A percentile compares a stretch with the other conserved stretches of the same genome.
Conservation (phyloP, 1,140 invertebrate genomes). For the Brachionus sp. region DNA sequence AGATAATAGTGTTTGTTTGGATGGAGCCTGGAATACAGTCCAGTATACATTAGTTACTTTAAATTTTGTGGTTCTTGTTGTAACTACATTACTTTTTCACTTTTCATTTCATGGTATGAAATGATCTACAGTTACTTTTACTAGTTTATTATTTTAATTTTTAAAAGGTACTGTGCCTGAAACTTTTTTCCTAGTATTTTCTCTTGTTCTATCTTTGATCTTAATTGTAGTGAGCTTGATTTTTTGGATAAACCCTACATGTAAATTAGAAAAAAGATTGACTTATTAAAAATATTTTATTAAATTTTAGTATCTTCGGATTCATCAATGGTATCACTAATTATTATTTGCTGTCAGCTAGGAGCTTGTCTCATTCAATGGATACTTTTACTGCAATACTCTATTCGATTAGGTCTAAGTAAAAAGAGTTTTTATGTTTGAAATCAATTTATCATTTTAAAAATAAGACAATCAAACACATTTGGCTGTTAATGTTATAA, state of each 20-base stretch:
- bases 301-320: constrained; percentile 2
- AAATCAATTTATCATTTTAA: neutral
- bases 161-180: constrained; percentile 16
- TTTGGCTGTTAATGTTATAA: constrained; percentile 15
- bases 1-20: constrained; percentile 1
- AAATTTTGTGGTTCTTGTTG: constrained; percentile 1
- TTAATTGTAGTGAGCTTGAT: constrained; percentile 5
- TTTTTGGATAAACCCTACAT: constrained; percentile 30
- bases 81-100: constrained; percentile 20
- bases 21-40: constrained; percentile 2
- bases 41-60: constrained; percentile 39
- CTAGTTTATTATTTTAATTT: neutral
- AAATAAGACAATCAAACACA: constrained; percentile 7
- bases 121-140: too few species aligned
- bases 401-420: constrained; percentile 37
- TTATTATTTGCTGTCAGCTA: neutral
- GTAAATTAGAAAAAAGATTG: neutral
- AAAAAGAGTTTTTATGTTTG: neutral
- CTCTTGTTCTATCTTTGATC: neutral
- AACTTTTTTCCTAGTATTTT: neutral
- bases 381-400: constrained; percentile 17
- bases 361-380: constrained; percentile 5
- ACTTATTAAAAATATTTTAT: neutral
- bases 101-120: constrained; percentile 39
- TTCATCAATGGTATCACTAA: neutral